Percentiles rank a stretch among this genome's conserved stretches.
phyloP scores from a whole-genome alignment of 2,797 vertebrate genomes.

The Semaprochilodus insignis region DNA sequence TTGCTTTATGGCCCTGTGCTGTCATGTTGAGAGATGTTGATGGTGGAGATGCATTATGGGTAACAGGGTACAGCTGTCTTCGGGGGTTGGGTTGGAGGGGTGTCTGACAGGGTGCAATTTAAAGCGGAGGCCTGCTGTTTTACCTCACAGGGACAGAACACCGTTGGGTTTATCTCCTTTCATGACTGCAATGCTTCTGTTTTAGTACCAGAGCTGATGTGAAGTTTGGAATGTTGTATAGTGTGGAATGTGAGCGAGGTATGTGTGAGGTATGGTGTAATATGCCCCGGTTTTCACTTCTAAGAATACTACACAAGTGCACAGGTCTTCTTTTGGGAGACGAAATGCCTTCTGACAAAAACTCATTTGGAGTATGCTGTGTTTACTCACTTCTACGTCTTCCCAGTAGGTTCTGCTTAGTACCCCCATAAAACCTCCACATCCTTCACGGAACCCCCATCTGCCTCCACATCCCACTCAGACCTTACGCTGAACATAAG shows the following conservation, averaged over 20 bases:
- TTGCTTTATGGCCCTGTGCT: constrained; percentile 50
- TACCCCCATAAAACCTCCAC: constrained; percentile 39
- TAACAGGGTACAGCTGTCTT: constrained; percentile 70
- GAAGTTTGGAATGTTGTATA: background rate
- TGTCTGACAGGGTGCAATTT: constrained; percentile 22
- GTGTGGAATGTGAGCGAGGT: background rate
- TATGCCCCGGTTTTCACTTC: background rate
- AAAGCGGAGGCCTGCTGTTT: constrained; percentile 42
- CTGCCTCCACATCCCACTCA: constrained; percentile 56
- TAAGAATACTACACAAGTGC: constrained; percentile 57
- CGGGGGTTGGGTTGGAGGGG: background rate
- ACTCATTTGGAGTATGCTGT: constrained; percentile 51
- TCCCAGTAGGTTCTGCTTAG: constrained; percentile 54
- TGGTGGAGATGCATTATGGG: constrained; percentile 54
- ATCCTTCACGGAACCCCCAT: constrained; percentile 47
- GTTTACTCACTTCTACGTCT: constrained; percentile 60
- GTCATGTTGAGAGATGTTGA: constrained; percentile 66
- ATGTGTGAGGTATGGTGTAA: background rate
- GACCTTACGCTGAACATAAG: constrained; percentile 70
- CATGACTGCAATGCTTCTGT: background rate
- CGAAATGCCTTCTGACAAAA: constrained; percentile 42
- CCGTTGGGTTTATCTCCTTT: background rate
- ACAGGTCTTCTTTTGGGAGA: constrained; percentile 56
- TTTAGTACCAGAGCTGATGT: background rate
- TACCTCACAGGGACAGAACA: constrained; percentile 12